phyloP scores from a whole-genome alignment of 37 sponge, comb jelly and placozoan species.

The Lycopodina hypogea region DNA sequence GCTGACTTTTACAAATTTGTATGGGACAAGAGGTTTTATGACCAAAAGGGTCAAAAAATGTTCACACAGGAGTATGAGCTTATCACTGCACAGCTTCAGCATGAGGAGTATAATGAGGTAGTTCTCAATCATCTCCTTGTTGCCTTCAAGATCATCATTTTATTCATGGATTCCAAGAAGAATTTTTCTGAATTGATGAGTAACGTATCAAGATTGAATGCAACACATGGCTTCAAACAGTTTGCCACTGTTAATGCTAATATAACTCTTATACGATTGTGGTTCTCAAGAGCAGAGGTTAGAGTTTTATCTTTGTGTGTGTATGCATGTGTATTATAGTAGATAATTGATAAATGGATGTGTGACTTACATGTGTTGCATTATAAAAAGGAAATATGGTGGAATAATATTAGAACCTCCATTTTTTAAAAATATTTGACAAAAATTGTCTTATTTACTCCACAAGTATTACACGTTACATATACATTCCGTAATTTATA shows the following conservation, averaged over 20 bases:
- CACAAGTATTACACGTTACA: neutral
- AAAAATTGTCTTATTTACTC: no score
- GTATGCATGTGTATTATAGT: no score
- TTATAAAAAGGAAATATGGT: no score
- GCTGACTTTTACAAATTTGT: conserved; percentile 55
- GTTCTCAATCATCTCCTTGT: conserved; percentile 78
- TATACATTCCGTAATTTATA: neutral
- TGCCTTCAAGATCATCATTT: conserved; percentile 67
- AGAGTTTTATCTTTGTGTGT: neutral
- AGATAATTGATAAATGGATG: neutral
- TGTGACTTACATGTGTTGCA: no score
- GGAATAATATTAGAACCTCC: no score
- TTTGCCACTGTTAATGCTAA: conserved; percentile 76
- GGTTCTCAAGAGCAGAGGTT: conserved; percentile 79
- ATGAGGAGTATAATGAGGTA: conserved; percentile 80
- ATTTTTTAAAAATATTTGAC: no score
- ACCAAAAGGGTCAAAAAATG: conserved; percentile 37
- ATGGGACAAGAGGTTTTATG: conserved; percentile 50
- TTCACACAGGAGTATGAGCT: conserved; percentile 74
- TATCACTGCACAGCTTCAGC: conserved; percentile 72
- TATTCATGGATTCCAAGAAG: conserved; percentile 65
- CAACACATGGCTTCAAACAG: conserved; percentile 43
- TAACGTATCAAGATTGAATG: conserved; percentile 39
- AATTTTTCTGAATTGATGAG: conserved; percentile 50
- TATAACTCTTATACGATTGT: conserved; percentile 67